Conservation (phyloP, 2,888 invertebrate genomes). For the Drosophila pseudotalamancana region DNA sequence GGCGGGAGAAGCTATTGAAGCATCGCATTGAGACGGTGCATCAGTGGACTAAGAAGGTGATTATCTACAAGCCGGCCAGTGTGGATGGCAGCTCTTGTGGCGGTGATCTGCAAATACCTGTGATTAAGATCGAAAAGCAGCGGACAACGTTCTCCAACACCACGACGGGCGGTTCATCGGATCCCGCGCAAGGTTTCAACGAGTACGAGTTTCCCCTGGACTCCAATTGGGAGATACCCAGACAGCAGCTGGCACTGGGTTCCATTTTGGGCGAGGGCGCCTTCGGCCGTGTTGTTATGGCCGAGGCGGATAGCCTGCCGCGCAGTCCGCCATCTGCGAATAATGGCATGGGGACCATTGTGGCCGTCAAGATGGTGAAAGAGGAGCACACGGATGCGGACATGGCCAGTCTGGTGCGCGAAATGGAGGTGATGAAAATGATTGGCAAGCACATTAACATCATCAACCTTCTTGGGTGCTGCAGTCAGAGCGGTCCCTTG, state of each 20-base stretch:
- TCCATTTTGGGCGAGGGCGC: constrained; percentile 98
- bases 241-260: constrained; percentile 91
- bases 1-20: constrained; percentile 92
- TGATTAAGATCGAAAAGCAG: constrained; percentile 96
- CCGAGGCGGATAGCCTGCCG: constrained; percentile 88
- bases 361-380: constrained; percentile 99
- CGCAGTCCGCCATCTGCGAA: constrained; percentile 46
- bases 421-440: constrained; percentile 99
- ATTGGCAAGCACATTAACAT: constrained; percentile 99
- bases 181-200: constrained; percentile 89
- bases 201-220: constrained; percentile 98
- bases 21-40: constrained; percentile 93
- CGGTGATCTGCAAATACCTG: constrained; percentile 87
- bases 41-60: constrained; percentile 95
- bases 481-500: constrained; percentile 95
- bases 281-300: constrained; percentile 98
- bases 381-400: constrained; percentile 98
- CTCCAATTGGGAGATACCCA: constrained; percentile 96
- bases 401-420: constrained; percentile 97
- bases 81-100: constrained; percentile 82
- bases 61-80: constrained; percentile 90
- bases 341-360: constrained; percentile 86
- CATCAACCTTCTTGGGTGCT: constrained; percentile 97
- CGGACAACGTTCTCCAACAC: constrained; percentile 89
- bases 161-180: constrained; percentile 84